Evolutionary conservation across 1,140 invertebrate genomes (phyloP).

Genomic region (Drosophila aff.): DNA sequence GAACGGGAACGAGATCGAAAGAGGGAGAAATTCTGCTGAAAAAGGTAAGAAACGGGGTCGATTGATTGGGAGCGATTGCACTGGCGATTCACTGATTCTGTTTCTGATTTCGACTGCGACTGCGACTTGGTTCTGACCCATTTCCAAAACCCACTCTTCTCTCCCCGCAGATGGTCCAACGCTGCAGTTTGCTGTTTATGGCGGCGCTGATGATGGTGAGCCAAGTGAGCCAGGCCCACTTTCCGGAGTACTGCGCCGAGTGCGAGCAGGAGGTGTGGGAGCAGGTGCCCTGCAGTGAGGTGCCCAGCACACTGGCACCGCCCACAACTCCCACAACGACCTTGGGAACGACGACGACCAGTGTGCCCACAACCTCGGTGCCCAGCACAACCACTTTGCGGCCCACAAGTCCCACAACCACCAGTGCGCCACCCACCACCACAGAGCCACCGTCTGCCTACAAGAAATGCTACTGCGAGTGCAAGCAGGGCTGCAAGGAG

Average conservation of each 20-base stretch:
- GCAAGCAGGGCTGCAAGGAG: constrained; percentile 79
- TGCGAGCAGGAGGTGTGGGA: constrained; percentile 83
- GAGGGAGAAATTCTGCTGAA: constrained; percentile 62
- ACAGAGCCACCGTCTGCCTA: constrained; percentile 22
- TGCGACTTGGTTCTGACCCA: constrained; percentile 15
- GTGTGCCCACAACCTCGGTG: constrained; percentile 11
- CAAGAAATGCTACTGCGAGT: constrained; percentile 79
- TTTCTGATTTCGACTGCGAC: neutral
- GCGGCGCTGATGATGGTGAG: constrained; percentile 28
- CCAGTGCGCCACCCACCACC: neutral
- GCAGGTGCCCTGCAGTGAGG: constrained; percentile 74
- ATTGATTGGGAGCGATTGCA: constrained; percentile 27
- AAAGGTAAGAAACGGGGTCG: constrained; percentile 57
- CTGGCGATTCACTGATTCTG: neutral
- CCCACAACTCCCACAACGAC: constrained; percentile 5
- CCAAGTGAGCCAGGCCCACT: constrained; percentile 48
- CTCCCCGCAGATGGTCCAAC: constrained; percentile 60
- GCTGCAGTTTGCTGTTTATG: constrained; percentile 48
- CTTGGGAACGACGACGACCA: constrained; percentile 19
- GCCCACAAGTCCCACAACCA: neutral
- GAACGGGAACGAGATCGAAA: constrained; percentile 8
- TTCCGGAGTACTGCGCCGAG: constrained; percentile 70
- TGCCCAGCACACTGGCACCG: constrained; percentile 42
- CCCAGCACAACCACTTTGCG: constrained; percentile 9
- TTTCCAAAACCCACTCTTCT: constrained; percentile 19